Conservation (phyloP, 2,113 vertebrate species). For the Chaenocephalus aceratus region DNA sequence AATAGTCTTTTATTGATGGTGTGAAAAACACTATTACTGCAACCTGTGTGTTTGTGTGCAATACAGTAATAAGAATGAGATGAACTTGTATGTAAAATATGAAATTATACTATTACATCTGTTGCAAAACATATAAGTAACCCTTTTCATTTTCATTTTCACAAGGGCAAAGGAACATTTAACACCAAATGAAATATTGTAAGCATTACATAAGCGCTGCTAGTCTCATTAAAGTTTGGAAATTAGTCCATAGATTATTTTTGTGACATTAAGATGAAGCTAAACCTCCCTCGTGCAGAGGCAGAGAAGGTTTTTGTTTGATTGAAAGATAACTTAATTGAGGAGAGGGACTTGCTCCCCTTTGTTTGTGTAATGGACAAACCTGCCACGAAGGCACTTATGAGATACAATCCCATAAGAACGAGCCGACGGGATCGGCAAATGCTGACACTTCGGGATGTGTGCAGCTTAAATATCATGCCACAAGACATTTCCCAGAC, state of each 20-base stretch:
- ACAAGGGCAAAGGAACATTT: slow-evolving; percentile 18
- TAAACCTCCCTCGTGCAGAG: slow-evolving; percentile 1
- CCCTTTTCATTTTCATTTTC: slow-evolving; percentile 20
- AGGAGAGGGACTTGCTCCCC: slow-evolving; percentile 32
- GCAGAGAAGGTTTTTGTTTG: slow-evolving; percentile 37
- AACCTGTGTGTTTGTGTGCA: slow-evolving; percentile 1
- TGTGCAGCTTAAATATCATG: slow-evolving; percentile 66
- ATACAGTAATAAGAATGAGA: slow-evolving; percentile 16
- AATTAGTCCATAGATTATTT: slow-evolving; percentile 25
- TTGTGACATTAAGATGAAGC: slow-evolving; percentile 34
- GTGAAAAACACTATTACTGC: slow-evolving; percentile 10
- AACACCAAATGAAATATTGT: slow-evolving; percentile 37
- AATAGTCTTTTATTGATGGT: slow-evolving; percentile 42
- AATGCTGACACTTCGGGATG: slow-evolving; percentile 57
- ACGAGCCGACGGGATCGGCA: slow-evolving; percentile 17
- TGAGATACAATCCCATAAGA: slow-evolving; percentile 58
- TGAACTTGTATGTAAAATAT: slow-evolving; percentile 8
- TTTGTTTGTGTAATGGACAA: slow-evolving; percentile 45
- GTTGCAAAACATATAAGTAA: not conserved
- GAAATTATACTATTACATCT: not conserved
- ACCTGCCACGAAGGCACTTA: slow-evolving; percentile 70
- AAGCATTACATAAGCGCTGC: slow-evolving; percentile 47
- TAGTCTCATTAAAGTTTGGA: slow-evolving; percentile 14
- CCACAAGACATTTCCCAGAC: slow-evolving; percentile 68
- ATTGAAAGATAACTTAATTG: slow-evolving; percentile 63